A percentile compares a stretch with the other conserved stretches of the same genome.
phyloP scores from a whole-genome alignment of 2,113 vertebrate species.

The Chrysemys picta region DNA sequence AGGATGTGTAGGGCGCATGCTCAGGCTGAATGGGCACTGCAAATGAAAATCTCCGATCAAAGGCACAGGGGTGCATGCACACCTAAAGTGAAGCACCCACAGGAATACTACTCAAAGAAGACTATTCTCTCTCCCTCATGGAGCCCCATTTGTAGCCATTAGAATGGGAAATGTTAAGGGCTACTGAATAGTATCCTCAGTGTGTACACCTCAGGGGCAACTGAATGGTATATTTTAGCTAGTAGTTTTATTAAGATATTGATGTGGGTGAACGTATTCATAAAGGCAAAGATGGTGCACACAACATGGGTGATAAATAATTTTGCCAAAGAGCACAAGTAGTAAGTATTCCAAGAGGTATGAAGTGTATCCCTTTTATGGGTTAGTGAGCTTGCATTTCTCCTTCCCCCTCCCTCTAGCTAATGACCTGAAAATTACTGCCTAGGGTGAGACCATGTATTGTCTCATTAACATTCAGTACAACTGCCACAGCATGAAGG shows the following conservation, averaged over 20 bases:
- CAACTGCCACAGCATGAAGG: not conserved
- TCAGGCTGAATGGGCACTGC: not conserved
- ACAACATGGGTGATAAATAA: not conserved
- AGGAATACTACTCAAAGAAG: not conserved
- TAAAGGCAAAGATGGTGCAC: not conserved
- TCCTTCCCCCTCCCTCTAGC: not conserved
- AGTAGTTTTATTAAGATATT: not conserved
- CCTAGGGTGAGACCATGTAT: not conserved
- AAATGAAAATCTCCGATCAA: not conserved
- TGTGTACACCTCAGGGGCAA: not conserved
- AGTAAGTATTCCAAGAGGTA: not conserved
- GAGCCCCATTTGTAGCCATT: not conserved
- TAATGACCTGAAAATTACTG: constrained; percentile 52
- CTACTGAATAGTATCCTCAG: not conserved
- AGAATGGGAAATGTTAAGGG: not conserved
- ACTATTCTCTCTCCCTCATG: not conserved
- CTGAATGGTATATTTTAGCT: not conserved
- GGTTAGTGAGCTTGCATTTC: not conserved
- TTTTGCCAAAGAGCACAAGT: not conserved
- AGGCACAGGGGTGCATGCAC: not conserved
- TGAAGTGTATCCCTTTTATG: not conserved
- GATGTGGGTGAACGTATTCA: not conserved
- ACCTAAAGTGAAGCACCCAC: not conserved
- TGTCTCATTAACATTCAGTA: constrained; percentile 1
- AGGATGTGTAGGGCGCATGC: not conserved